These are phyloP conservation scores for Bryconaethiops microstoma DNA, from an alignment of 2,797 vertebrate species.

Conservation along the genomic window DNA sequence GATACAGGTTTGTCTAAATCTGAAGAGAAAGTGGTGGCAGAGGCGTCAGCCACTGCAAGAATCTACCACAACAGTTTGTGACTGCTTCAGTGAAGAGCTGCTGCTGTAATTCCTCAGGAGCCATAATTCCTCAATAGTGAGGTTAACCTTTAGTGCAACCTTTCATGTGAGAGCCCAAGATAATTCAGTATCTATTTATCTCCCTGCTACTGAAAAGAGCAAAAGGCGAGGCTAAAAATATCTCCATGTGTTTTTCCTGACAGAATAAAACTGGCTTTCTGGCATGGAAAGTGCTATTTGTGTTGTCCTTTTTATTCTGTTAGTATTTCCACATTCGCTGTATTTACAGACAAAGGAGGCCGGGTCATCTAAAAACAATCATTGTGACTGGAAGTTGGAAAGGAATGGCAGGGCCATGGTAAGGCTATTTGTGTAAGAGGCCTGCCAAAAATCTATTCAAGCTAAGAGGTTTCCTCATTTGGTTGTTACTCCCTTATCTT, in stretches of 20 bases:
- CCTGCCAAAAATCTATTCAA: conserved; percentile 42
- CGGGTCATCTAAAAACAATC: conserved; percentile 55
- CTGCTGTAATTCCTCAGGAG: conserved; percentile 15
- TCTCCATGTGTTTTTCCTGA: conserved; percentile 25
- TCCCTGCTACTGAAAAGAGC: conserved; percentile 26
- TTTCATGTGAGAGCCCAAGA: conserved; percentile 26
- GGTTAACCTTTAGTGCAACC: conserved; percentile 31
- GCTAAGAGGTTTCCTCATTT: conserved; percentile 29
- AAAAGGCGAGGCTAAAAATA: conserved; percentile 43
- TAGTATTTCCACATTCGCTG: conserved; percentile 28
- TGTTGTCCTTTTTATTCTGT: conserved; percentile 33
- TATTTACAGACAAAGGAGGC: conserved; percentile 52
- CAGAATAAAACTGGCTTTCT: conserved; percentile 7
- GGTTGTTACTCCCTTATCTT: conserved; percentile 29
- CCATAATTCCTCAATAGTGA: not conserved
- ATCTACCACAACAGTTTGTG: too few relatives aligned
- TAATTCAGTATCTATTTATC: conserved; percentile 20
- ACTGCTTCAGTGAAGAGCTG: too few relatives aligned
- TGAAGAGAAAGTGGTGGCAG: too few relatives aligned
- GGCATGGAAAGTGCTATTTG: conserved; percentile 19
- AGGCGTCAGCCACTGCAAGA: too few relatives aligned
- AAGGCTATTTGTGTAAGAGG: conserved; percentile 24
- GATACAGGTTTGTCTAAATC: too few relatives aligned
- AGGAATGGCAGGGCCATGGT: conserved; percentile 16
- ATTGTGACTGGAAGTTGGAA: conserved; percentile 16